These are phyloP conservation scores for Drosophila pandora DNA, from an alignment of 1,140 invertebrate species.

Conservation along the genomic window DNA sequence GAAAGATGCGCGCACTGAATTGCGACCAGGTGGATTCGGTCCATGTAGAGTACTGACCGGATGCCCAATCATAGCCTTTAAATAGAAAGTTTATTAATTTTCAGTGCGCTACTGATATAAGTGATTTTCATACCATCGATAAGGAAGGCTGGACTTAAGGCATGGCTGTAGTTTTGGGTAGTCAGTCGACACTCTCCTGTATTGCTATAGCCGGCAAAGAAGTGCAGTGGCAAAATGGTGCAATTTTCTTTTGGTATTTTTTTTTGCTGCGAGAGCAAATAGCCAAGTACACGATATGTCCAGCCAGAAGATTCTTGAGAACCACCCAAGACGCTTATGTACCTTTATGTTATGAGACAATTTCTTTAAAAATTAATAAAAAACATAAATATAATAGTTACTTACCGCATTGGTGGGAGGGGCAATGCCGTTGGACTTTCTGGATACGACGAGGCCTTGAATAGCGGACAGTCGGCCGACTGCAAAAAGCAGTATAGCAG, in stretches of 20 bases:
- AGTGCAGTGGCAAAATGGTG: conserved; percentile 78
- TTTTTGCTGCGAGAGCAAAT: conserved; percentile 58
- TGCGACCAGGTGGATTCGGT: conserved; percentile 94
- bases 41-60: conserved; percentile 93
- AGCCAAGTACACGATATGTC: conserved; percentile 77
- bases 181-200: conserved; percentile 90
- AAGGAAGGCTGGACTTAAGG: conserved; percentile 92
- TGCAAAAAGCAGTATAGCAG: conserved; percentile 92
- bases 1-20: conserved; percentile 91
- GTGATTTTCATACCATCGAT: conserved; percentile 86
- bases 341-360: conserved; percentile 40
- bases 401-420: conserved; percentile 73
- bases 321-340: conserved; percentile 74
- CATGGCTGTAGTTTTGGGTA: conserved; percentile 89
- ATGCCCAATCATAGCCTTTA: conserved; percentile 91
- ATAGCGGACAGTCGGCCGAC: conserved; percentile 89
- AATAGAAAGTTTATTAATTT: background rate
- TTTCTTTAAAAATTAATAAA: too few species aligned
- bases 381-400: background rate
- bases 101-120: background rate
- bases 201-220: conserved; percentile 86
- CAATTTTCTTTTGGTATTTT: conserved; percentile 64
- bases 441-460: conserved; percentile 86
- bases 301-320: conserved; percentile 82
- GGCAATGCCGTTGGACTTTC: conserved; percentile 84